These are phyloP conservation scores for Micrasema longulum DNA, from an alignment of 1,140 invertebrate genomes.

Conservation along the genomic window DNA sequence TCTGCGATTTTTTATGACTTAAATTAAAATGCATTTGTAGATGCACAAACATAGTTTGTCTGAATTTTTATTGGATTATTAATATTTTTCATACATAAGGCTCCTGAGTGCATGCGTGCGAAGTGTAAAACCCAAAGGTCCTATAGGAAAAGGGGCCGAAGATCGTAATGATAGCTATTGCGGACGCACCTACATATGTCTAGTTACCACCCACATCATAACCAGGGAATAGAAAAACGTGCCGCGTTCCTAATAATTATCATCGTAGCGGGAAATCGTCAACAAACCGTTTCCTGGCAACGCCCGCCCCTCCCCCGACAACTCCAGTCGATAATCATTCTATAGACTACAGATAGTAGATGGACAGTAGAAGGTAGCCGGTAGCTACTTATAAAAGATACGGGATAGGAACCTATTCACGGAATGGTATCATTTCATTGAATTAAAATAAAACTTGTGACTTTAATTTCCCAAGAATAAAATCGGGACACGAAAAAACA, in stretches of 20 bases:
- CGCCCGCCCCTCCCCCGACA: conserved; percentile 5
- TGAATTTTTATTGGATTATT: too few species aligned
- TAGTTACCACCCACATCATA: neutral
- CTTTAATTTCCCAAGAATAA: too few species aligned
- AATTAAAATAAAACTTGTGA: too few species aligned
- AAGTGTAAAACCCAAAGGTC: neutral
- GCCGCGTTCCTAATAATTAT: conserved; percentile 26
- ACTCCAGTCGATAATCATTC: conserved; percentile 24
- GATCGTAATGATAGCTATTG: neutral
- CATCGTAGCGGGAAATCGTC: conserved; percentile 25
- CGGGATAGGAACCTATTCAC: neutral
- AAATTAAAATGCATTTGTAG: too few species aligned
- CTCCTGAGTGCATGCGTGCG: neutral
- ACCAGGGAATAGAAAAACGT: conserved; percentile 6
- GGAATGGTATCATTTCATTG: too few species aligned
- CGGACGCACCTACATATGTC: conserved; percentile 22
- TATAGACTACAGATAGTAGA: conserved; percentile 7
- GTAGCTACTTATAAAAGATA: neutral
- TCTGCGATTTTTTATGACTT: too few species aligned
- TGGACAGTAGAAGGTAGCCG: neutral
- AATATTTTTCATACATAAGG: too few species aligned
- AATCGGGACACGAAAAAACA: too few species aligned
- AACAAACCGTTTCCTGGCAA: conserved; percentile 36
- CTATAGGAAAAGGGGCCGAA: neutral
- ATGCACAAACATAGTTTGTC: too few species aligned